Evolutionary conservation across 1,140 invertebrate genomes (phyloP).

Genomic region (Eupristina koningsbergeri): DNA sequence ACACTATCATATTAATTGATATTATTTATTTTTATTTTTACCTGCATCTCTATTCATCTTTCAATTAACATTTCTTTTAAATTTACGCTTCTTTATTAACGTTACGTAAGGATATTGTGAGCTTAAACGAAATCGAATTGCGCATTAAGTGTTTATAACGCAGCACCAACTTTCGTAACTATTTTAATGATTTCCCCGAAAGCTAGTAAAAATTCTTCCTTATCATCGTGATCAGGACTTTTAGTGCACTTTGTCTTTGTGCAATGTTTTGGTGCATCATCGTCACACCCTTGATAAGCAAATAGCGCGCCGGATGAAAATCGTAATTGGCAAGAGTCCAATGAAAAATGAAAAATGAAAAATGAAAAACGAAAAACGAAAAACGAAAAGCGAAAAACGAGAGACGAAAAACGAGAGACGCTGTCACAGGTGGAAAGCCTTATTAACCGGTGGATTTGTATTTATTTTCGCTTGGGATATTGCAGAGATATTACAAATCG

Average conservation of each 20-base stretch:
- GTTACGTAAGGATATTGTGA: background rate
- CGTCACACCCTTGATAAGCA: too few species aligned
- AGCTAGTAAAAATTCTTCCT: background rate
- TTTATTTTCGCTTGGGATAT: too few species aligned
- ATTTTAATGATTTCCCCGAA: background rate
- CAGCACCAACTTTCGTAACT: background rate
- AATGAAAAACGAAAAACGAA: too few species aligned
- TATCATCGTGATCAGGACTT: background rate
- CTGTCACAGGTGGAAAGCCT: too few species aligned
- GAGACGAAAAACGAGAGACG: too few species aligned
- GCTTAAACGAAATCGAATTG: background rate
- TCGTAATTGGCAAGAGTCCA: too few species aligned
- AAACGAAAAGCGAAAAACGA: too few species aligned
- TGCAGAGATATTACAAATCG: too few species aligned
- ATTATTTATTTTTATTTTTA: conserved; percentile 60
- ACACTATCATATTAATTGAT: conserved; percentile 68
- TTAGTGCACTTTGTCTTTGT: background rate
- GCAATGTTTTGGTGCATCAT: background rate
- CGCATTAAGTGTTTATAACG: background rate
- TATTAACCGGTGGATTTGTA: too few species aligned
- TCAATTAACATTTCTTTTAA: background rate
- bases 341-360: too few species aligned
- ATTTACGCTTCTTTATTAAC: background rate
- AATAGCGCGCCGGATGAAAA: too few species aligned
- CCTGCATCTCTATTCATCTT: conserved; percentile 17